Evolutionary conservation across 2,888 invertebrate genomes (phyloP).

Genomic region (Acleris holmiana): DNA sequence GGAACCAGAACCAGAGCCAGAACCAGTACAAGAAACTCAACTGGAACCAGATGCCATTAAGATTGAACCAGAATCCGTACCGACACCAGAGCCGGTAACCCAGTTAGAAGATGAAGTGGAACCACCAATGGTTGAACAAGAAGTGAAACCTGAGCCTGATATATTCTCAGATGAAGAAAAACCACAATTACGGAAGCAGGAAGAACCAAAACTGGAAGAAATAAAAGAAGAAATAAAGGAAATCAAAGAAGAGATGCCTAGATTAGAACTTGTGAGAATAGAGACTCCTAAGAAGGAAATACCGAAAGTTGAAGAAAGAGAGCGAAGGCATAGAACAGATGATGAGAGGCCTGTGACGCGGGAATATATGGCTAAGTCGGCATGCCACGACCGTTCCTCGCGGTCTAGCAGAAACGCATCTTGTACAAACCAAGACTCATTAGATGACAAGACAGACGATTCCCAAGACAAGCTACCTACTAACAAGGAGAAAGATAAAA

Average conservation of each 20-base stretch:
- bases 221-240: slow-evolving; percentile 54
- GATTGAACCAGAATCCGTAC: slow-evolving; percentile 38
- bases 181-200: slow-evolving; percentile 36
- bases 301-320: slow-evolving; percentile 41
- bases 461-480: slow-evolving; percentile 72
- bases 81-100: slow-evolving; percentile 36
- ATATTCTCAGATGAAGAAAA: slow-evolving; percentile 55
- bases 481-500: slow-evolving; percentile 75
- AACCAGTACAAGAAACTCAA: slow-evolving; percentile 33
- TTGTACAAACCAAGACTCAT: slow-evolving; percentile 71
- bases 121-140: slow-evolving; percentile 41
- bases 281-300: slow-evolving; percentile 46
- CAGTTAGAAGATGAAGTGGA: slow-evolving; percentile 52
- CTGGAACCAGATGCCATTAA: slow-evolving; percentile 44
- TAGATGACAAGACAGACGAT: slow-evolving; percentile 81
- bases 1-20: slow-evolving; percentile 35
- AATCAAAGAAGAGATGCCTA: slow-evolving; percentile 44
- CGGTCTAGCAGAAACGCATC: slow-evolving; percentile 67
- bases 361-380: slow-evolving; percentile 70
- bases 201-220: slow-evolving; percentile 46
- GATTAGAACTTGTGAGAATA: slow-evolving; percentile 19
- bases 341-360: slow-evolving; percentile 65
- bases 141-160: slow-evolving; percentile 37
- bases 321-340: slow-evolving; percentile 51
- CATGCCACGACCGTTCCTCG: slow-evolving; percentile 75